Evolutionary conservation across 2,888 invertebrate species (phyloP).

Genomic region (Trichopoda pennipes): DNA sequence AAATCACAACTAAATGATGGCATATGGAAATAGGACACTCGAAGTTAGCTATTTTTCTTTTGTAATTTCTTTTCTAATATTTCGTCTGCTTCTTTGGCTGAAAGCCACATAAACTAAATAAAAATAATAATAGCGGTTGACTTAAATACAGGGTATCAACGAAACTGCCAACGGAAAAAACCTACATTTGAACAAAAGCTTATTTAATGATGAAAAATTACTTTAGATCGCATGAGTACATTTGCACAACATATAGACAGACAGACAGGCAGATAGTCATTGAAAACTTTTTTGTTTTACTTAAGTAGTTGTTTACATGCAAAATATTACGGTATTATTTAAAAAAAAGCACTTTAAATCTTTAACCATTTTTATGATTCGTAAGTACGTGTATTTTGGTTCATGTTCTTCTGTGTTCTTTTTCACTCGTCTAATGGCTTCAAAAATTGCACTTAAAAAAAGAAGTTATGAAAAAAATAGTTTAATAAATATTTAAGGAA

Average conservation of each 20-base stretch:
- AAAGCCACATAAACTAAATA: constrained; percentile 6
- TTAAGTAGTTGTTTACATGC: constrained; percentile 26
- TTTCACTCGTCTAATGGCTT: neutral
- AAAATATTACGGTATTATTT: constrained; percentile 25
- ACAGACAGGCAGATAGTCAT: constrained; percentile 10
- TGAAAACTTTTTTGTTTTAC: constrained; percentile 5
- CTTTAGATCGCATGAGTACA: constrained; percentile 2
- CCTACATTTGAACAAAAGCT: constrained; percentile 9
- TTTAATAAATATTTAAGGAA: too few relatives aligned
- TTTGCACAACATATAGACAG: constrained; percentile 5
- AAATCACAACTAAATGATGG: neutral
- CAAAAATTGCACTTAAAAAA: neutral
- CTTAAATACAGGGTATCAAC: constrained; percentile 44
- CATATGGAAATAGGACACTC: neutral
- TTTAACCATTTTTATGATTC: constrained; percentile 64
- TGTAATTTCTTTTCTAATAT: neutral
- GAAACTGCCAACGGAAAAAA: constrained; percentile 43
- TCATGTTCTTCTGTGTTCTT: constrained; percentile 4
- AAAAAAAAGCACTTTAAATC: constrained; percentile 41
- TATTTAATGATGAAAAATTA: constrained; percentile 16
- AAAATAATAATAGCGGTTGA: constrained; percentile 23
- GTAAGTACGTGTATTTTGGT: constrained; percentile 12
- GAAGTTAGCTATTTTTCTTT: neutral
- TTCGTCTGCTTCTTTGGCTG: constrained; percentile 4
- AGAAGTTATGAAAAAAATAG: neutral